Conservation (phyloP, 2,113 vertebrate genomes). For the Agapornis roseicollis region DNA sequence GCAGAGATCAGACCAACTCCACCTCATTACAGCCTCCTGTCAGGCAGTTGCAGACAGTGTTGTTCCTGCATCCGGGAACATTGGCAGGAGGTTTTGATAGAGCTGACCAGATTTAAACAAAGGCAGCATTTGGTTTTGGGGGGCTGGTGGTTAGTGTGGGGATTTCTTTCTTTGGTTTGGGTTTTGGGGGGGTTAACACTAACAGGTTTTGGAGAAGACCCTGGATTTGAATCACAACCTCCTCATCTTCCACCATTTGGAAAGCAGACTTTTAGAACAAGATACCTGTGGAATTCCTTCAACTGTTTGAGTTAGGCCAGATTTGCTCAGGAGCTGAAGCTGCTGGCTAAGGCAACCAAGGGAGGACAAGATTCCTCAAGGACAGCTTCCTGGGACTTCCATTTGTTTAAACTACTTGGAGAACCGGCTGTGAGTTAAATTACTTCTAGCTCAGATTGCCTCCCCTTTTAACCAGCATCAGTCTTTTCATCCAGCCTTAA, state of each 20-base stretch:
- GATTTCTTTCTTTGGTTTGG: neutral
- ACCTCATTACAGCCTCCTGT: neutral
- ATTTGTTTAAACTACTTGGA: neutral
- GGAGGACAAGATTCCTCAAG: neutral
- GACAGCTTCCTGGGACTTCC: neutral
- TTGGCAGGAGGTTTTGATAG: neutral
- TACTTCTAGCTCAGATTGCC: neutral
- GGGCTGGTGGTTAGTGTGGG: neutral
- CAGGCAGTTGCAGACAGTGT: neutral
- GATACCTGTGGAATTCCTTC: neutral
- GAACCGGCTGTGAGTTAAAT: neutral
- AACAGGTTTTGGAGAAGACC: neutral
- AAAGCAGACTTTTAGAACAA: neutral
- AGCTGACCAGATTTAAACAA: neutral
- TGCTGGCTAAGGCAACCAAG: neutral
- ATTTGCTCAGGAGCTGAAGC: neutral
- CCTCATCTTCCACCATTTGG: neutral
- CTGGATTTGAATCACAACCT: neutral
- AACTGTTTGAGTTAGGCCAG: neutral
- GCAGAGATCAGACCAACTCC: neutral
- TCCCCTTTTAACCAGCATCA: neutral
- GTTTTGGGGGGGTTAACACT: neutral
- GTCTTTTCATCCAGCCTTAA: neutral
- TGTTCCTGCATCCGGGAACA: neutral
- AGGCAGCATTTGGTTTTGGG: neutral